Percentiles rank a stretch among this genome's conserved stretches.
phyloP scores from a whole-genome alignment of 1,140 invertebrate species.

The Ooceraea biroi region DNA sequence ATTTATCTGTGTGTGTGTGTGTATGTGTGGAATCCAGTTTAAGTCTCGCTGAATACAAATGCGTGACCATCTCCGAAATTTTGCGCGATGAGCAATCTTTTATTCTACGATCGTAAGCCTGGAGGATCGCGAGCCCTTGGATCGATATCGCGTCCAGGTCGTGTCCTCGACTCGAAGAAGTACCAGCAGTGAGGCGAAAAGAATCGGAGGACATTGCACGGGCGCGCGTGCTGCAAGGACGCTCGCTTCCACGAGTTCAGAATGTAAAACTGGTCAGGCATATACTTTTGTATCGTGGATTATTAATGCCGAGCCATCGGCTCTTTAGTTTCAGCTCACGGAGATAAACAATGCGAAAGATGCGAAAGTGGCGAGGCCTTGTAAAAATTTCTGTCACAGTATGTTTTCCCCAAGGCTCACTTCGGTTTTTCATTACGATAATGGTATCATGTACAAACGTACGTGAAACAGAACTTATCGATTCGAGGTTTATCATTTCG shows the following conservation, averaged over 20 bases:
- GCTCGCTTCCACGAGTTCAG: conserved; percentile 21
- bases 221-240: conserved; percentile 50
- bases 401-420: neutral
- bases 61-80: neutral
- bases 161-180: conserved; percentile 13
- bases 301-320: conserved; percentile 45
- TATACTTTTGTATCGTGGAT: neutral
- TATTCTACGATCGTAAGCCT: conserved; percentile 47
- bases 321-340: conserved; percentile 13
- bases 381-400: neutral
- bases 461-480: neutral
- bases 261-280: conserved; percentile 49
- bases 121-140: conserved; percentile 49
- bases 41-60: neutral
- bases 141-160: conserved; percentile 29
- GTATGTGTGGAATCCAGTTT: neutral
- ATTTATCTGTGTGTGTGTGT: neutral
- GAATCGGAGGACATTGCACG: conserved; percentile 33
- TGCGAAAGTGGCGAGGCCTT: neutral
- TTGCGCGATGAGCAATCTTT: conserved; percentile 28
- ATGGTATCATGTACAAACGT: no score
- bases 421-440: neutral
- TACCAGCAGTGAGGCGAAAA: neutral
- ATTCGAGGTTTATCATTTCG: neutral
- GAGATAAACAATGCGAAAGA: conserved; percentile 32